Conservation (phyloP, 2,113 vertebrate species). For the Epinephelus moara region DNA sequence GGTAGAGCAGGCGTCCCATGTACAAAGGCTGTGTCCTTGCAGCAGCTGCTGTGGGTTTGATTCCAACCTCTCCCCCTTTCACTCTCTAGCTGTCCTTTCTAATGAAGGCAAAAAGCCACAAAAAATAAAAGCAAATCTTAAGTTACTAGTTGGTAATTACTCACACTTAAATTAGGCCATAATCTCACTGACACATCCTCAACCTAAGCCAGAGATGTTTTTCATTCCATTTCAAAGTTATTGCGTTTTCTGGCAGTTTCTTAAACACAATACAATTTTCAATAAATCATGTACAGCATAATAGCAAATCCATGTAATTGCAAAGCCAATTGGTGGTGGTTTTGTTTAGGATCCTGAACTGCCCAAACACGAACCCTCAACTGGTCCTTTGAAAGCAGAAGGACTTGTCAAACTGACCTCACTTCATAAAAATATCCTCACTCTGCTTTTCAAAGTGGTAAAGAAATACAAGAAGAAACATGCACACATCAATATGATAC, state of each 20-base stretch:
- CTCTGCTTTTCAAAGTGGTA: constrained; percentile 14
- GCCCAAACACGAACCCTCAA: neutral
- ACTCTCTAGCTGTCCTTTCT: too few relatives aligned
- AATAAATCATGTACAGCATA: neutral
- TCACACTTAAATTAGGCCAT: neutral
- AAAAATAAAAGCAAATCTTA: too few relatives aligned
- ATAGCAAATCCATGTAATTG: neutral
- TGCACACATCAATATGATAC: constrained; percentile 24
- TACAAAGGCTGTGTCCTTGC: too few relatives aligned
- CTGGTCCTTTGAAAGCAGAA: constrained; percentile 1
- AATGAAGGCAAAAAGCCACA: too few relatives aligned
- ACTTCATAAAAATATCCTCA: constrained; percentile 17
- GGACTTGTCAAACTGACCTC: constrained; percentile 14
- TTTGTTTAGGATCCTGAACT: constrained; percentile 6
- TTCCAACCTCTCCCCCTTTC: too few relatives aligned
- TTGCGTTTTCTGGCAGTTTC: constrained; percentile 12
- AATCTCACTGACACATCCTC: neutral
- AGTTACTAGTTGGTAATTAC: too few relatives aligned
- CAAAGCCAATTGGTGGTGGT: neutral
- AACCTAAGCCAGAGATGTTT: neutral
- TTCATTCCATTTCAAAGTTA: constrained; percentile 28
- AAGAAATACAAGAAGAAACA: constrained; percentile 22
- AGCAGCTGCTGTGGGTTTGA: too few relatives aligned
- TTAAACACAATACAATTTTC: neutral
- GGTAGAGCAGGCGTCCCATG: too few relatives aligned